These are phyloP conservation scores for Halocynthia roretzi DNA, from an alignment of 23 tunicate species.

Conservation along the genomic window DNA sequence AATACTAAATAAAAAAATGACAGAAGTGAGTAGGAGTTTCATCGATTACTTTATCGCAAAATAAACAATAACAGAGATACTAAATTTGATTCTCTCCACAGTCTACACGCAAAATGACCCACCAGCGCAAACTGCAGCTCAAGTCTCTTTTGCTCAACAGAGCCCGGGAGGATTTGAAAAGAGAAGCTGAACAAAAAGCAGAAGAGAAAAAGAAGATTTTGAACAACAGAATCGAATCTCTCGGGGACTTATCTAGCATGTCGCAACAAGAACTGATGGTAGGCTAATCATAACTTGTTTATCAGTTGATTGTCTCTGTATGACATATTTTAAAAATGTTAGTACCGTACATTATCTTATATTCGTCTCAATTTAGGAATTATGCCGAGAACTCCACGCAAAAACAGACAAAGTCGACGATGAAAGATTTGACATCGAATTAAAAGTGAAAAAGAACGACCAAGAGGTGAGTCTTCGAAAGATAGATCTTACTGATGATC, in stretches of 20 bases:
- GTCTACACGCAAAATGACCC: constrained; percentile 67
- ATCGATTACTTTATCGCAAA: no score
- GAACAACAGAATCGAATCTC: constrained; percentile 54
- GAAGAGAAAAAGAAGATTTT: constrained; percentile 80
- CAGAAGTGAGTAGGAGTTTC: no score
- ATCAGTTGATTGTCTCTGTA: no score
- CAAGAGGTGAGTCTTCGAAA: constrained; percentile 36
- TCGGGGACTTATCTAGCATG: constrained; percentile 52
- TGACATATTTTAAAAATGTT: no score
- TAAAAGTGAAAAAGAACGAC: constrained; percentile 90
- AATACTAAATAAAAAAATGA: no score
- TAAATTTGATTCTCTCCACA: no score
- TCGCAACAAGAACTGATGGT: constrained; percentile 56
- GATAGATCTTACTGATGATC: no score
- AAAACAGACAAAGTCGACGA: constrained; percentile 92
- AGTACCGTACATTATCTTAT: no score
- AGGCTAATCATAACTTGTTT: no score
- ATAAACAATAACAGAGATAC: no score
- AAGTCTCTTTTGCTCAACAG: constrained; percentile 89
- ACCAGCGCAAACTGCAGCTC: constrained; percentile 64
- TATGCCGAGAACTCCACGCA: constrained; percentile 90
- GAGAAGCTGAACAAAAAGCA: constrained; percentile 72
- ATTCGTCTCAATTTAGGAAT: constrained; percentile 28
- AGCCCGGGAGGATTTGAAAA: constrained; percentile 84
- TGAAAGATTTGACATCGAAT: constrained; percentile 77